phyloP scores from a whole-genome alignment of 2,888 invertebrate genomes.

The Cephus spinipes region DNA sequence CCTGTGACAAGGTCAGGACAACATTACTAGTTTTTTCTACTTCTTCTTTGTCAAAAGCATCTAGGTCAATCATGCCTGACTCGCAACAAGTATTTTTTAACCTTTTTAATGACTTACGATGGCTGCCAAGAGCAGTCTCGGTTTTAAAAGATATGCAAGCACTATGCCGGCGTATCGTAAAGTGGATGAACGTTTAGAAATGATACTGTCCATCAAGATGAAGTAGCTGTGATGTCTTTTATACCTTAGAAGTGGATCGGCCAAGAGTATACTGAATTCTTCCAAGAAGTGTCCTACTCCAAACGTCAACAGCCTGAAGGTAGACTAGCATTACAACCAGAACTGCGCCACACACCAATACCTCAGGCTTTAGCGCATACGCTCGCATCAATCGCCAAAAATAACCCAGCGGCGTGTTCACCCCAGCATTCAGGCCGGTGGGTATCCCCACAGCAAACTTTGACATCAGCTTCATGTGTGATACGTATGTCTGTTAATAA shows the following conservation, averaged over 20 bases:
- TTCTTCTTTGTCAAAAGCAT: neutral
- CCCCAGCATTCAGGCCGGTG: conserved; percentile 52
- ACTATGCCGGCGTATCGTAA: neutral
- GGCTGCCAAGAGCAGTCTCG: conserved; percentile 1
- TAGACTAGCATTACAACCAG: conserved; percentile 81
- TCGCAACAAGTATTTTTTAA: neutral
- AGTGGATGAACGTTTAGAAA: neutral
- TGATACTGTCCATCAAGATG: neutral
- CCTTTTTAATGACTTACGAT: neutral
- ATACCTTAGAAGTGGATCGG: conserved; percentile 71
- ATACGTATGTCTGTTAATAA: conserved; percentile 75
- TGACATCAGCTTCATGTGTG: conserved; percentile 87
- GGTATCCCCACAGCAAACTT: conserved; percentile 82
- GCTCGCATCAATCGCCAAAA: conserved; percentile 83
- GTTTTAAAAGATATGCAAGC: conserved; percentile 3
- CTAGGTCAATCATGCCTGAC: neutral
- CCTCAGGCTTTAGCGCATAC: conserved; percentile 85
- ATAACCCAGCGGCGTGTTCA: conserved; percentile 81
- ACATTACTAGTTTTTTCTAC: neutral
- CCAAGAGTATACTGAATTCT: conserved; percentile 77
- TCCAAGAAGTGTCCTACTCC: conserved; percentile 82
- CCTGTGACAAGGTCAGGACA: conserved; percentile 32
- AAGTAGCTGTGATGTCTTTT: conserved; percentile 51
- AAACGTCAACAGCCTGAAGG: conserved; percentile 85
- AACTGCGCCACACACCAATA: conserved; percentile 78